Conservation (phyloP, 2,797 vertebrate species). For the Pseudomugil tenellus region DNA sequence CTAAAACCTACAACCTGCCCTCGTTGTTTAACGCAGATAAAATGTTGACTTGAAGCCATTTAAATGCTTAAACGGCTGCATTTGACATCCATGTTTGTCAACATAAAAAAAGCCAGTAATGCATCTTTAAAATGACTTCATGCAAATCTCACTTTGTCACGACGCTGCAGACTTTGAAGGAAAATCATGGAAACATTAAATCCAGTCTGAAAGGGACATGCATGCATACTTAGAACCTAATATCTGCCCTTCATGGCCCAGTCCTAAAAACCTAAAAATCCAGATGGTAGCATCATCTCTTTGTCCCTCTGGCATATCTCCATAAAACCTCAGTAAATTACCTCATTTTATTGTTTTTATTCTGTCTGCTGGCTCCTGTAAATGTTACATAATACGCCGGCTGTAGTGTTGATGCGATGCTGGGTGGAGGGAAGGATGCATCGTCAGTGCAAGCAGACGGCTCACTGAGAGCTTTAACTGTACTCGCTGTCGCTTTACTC, state of each 20-base stretch:
- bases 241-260: not conserved
- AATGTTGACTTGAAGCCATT: not conserved
- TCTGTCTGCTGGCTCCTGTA: constrained; percentile 19
- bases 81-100: not conserved
- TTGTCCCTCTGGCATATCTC: constrained; percentile 5
- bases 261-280: constrained; percentile 18
- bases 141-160: not conserved
- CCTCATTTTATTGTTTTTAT: not conserved
- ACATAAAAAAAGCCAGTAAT: not conserved
- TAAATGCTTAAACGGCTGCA: not conserved
- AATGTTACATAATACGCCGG: not conserved
- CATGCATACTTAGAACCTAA: not conserved
- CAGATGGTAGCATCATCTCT: constrained; percentile 10
- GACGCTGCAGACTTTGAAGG: not conserved
- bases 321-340: constrained; percentile 28
- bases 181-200: not conserved
- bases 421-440: constrained; percentile 19
- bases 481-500: constrained; percentile 14
- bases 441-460: constrained; percentile 45
- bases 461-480: constrained; percentile 24
- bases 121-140: not conserved
- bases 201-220: not conserved
- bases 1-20: too few species aligned
- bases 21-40: not conserved
- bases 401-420: constrained; percentile 5